These are phyloP conservation scores for Tachycineta bicolor DNA, from an alignment of 2,113 vertebrate species.

Conservation along the genomic window DNA sequence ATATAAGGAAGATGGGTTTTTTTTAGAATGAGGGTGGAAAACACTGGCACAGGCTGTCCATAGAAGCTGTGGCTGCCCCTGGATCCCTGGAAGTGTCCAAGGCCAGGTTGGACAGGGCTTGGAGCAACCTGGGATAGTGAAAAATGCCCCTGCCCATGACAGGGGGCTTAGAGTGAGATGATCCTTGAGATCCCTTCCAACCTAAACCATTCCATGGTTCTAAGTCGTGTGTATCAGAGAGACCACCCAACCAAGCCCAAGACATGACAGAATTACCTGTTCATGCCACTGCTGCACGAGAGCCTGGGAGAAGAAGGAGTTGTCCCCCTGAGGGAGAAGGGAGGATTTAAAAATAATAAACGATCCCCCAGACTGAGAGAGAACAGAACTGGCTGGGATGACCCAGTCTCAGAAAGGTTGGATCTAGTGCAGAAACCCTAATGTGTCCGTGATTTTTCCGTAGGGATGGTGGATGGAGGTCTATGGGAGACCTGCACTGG, in stretches of 20 bases:
- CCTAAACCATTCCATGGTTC: background rate
- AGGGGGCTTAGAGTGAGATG: background rate
- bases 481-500: background rate
- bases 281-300: background rate
- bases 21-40: background rate
- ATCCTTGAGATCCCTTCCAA: background rate
- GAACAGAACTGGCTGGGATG: background rate
- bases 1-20: background rate
- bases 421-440: background rate
- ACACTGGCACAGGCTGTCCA: background rate
- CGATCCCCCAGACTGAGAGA: background rate
- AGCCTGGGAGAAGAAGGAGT: background rate
- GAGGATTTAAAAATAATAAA: background rate
- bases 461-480: background rate
- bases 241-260: background rate
- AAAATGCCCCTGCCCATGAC: fast-evolving
- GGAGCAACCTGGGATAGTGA: background rate
- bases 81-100: background rate
- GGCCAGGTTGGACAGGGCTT: fast-evolving
- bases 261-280: background rate
- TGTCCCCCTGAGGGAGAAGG: background rate
- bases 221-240: background rate
- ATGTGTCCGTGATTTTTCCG: background rate
- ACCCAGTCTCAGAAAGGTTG: background rate
- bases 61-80: background rate